Percentiles rank a stretch among this genome's conserved stretches.
phyloP scores from a whole-genome alignment of 2,888 invertebrate genomes.

The Cerceris ruficornis region DNA sequence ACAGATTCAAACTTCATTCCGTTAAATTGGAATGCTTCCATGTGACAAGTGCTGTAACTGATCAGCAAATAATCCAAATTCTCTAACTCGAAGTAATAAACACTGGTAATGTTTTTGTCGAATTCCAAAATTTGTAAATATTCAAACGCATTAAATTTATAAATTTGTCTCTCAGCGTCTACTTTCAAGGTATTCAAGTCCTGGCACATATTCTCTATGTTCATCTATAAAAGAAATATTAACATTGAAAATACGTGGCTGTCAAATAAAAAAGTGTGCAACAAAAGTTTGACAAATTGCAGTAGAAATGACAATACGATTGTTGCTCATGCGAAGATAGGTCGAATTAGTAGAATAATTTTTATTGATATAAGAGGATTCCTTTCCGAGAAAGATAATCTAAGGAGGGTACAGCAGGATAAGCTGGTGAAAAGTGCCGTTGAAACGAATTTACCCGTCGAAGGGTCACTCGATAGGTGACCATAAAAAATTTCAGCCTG shows the following conservation, averaged over 20 bases:
- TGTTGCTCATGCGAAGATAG: background rate
- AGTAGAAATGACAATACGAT: background rate
- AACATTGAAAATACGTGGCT: background rate
- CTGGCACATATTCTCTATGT: slow-evolving; percentile 56
- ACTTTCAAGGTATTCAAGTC: slow-evolving; percentile 53
- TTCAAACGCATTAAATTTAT: slow-evolving; percentile 83
- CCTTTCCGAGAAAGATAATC: no score
- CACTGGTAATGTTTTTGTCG: slow-evolving; percentile 67
- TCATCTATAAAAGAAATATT: slow-evolving; percentile 45
- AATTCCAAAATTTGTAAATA: slow-evolving; percentile 76
- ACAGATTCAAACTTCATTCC: slow-evolving; percentile 70
- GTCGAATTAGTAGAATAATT: background rate
- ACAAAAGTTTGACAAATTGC: background rate
- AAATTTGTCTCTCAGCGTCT: slow-evolving; percentile 78
- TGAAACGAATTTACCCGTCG: no score
- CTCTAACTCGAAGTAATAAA: slow-evolving; percentile 76
- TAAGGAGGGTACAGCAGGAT: no score
- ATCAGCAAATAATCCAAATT: slow-evolving; percentile 79
- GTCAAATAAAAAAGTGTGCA: no score
- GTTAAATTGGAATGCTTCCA: slow-evolving; percentile 81
- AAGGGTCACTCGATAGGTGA: no score
- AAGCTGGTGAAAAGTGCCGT: no score
- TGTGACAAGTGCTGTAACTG: slow-evolving; percentile 80
- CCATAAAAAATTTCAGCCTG: no score
- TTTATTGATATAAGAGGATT: no score